Evolutionary conservation across 1,140 invertebrate genomes (phyloP).

Genomic region (Pectinophora gossypiella): DNA sequence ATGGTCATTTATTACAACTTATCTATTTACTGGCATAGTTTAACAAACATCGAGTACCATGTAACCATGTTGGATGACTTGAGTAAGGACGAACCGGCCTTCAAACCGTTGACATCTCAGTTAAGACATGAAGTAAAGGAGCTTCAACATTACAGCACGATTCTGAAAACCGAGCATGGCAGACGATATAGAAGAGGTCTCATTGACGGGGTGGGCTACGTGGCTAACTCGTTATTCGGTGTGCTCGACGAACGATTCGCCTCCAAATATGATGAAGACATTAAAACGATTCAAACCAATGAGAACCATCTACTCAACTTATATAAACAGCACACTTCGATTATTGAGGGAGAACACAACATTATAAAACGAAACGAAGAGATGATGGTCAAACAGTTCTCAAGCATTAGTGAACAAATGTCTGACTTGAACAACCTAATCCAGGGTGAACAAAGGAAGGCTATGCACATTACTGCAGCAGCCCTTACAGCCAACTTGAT

Average conservation of each 20-base stretch:
- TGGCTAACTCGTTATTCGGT: slow-evolving; percentile 19
- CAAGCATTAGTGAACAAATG: slow-evolving; percentile 12
- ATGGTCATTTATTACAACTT: slow-evolving; percentile 22
- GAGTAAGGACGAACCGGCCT: background rate
- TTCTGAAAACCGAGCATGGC: slow-evolving; percentile 7
- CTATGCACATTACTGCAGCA: too few relatives aligned
- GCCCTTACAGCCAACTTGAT: too few relatives aligned
- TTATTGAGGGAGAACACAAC: slow-evolving; percentile 19
- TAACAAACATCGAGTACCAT: slow-evolving; percentile 2
- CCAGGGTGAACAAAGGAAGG: too few relatives aligned
- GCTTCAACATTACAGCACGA: slow-evolving; percentile 16
- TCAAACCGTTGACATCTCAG: slow-evolving; percentile 9
- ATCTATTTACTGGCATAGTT: slow-evolving; percentile 14
- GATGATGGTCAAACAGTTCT: slow-evolving; percentile 21
- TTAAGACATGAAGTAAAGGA: slow-evolving; percentile 15
- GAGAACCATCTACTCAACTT: slow-evolving; percentile 18
- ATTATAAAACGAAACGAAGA: slow-evolving; percentile 17
- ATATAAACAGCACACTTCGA: slow-evolving; percentile 16
- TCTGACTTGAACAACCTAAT: too few relatives aligned
- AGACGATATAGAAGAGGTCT: slow-evolving; percentile 15
- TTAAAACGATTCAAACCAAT: slow-evolving; percentile 14
- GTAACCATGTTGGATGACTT: background rate
- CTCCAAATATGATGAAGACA: slow-evolving; percentile 16
- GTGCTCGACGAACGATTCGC: slow-evolving; percentile 20
- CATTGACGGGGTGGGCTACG: slow-evolving; percentile 18